Evolutionary conservation across 2,797 vertebrate genomes (phyloP), one percentile per base, ranked within the genome.

Genomic region (Podarcis lilfordi): DNA sequence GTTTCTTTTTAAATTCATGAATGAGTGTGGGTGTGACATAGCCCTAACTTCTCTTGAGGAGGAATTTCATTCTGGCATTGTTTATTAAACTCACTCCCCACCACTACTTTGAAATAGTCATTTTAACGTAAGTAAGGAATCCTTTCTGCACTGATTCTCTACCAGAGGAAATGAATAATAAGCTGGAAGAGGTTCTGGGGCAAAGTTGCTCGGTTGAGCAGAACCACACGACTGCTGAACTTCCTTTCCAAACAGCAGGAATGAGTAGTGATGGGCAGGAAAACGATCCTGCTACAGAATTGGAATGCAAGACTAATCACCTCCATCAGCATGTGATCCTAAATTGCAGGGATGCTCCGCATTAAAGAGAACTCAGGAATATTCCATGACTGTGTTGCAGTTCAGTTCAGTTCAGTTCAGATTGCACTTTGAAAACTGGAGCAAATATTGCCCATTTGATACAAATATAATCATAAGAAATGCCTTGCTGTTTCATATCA

Each of bases 101-200:
- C 50, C 50, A 55, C 50, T 0, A 15, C 50, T 85, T 72, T 21
- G 89, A 50, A 91, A 88, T 91, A 45, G 23, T 68, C 27, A 68
- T 68, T 68, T 68, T 68, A 74, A 74, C 0, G n/a, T 32, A 29
- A 59, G 50, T 61, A 32, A 55, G 29, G 50, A 83, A 89, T 85
- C 86, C 83, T 89, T 17, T 86, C 81, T 92, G 92, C 19, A 72
- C 87, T 88, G 80, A 55, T 89, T 91, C 64, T 0, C 0, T 89
- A 84, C 68, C 86, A 80, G 88, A 88, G 2, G 8, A 21, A 40
- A 91, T 80, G 89, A 88, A 43, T 82, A 81, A 92, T 90, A 91
- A 93, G 77, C 69, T 92, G 90, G 88, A 40, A 83, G 64, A 88
- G 21, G 79, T 90, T 89, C 82, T 80, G 11, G 50, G 0, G 86